phyloP scores from a whole-genome alignment of 1,140 invertebrate species.

The Pomacea maculata region DNA sequence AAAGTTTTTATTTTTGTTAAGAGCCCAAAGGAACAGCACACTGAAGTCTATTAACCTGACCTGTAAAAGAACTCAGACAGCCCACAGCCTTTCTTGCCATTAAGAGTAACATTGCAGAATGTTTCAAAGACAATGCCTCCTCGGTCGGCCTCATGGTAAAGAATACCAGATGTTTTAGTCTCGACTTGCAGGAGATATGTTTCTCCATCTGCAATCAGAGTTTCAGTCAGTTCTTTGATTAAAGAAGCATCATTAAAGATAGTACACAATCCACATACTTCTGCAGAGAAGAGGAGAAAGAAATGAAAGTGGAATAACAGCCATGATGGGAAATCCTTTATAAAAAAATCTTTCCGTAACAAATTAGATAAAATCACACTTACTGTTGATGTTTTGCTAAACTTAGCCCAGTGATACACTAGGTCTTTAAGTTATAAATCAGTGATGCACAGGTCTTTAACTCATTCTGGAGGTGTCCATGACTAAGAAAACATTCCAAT shows the following conservation, averaged over 20 bases:
- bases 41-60: constrained; percentile 23
- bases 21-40: too few relatives aligned
- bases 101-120: constrained; percentile 50
- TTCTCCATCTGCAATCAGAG: constrained; percentile 33
- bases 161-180: constrained; percentile 40
- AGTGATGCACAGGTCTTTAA: too few relatives aligned
- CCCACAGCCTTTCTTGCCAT: constrained; percentile 49
- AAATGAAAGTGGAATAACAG: too few relatives aligned
- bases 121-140: constrained; percentile 50
- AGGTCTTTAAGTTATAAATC: too few relatives aligned
- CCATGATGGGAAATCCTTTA: too few relatives aligned
- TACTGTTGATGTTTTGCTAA: too few relatives aligned
- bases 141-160: constrained; percentile 52
- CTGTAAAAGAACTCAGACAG: constrained; percentile 56
- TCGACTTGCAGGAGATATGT: constrained; percentile 39
- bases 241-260: not conserved
- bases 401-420: too few relatives aligned
- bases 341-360: too few relatives aligned
- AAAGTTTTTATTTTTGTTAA: too few relatives aligned
- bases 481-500: too few relatives aligned
- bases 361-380: too few relatives aligned
- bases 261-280: not conserved
- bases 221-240: not conserved
- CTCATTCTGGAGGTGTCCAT: too few relatives aligned
- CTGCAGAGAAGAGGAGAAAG: not conserved